Base-by-base conservation (phyloP, 2,888 invertebrate genomes). In the Phasia obesa region DNA sequence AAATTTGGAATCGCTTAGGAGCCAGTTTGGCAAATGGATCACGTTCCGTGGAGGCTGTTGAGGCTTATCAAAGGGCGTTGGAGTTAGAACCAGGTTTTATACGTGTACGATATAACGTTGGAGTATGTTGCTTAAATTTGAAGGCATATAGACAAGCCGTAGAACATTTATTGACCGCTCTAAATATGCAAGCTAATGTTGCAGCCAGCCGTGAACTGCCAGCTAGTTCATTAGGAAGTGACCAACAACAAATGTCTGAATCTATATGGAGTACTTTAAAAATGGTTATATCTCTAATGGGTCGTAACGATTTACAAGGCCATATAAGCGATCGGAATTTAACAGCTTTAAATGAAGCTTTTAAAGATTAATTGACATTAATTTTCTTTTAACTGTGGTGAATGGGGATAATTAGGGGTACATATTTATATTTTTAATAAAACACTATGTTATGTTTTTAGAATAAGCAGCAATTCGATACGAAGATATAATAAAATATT, bases 21-120 rank as follows among this genome's bases (percentile, higher is more conserved):
- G 99, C 99, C 38, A 98, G 99, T 57, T 92, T 99, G 87, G 99
- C 99, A 15, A 99, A 99, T 91, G 97, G 98, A 85, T 96, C 96
- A 69, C 94, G 95, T 85, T 97, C 98, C 42, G 98, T 98, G 88
- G 98, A 99, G 92, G 99, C 99, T 4, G 97, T 99, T 7, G 96
- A 97, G 85, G 99, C 99, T 0, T 99, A 99, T 90, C 96, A 97
- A 89, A 94, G 94, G 88, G 98, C 99, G 44, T 92, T 99, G 65
- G 94, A 96, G 88, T 92, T 99, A 64, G 96, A 97, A 82, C 99
- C 99, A 6, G 99, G 99, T 2, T 99, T 97, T 91, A 97, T 99
- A 84, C 93, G 99, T 79, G 98, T 99, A 7, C 94, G 99, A 81
- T 99, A 98, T 90, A 99, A 99, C 92, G 95, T 99, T 78, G 99